Conservation (phyloP, 2,113 vertebrate genomes). For the Brachyhypopomus occidentalis region DNA sequence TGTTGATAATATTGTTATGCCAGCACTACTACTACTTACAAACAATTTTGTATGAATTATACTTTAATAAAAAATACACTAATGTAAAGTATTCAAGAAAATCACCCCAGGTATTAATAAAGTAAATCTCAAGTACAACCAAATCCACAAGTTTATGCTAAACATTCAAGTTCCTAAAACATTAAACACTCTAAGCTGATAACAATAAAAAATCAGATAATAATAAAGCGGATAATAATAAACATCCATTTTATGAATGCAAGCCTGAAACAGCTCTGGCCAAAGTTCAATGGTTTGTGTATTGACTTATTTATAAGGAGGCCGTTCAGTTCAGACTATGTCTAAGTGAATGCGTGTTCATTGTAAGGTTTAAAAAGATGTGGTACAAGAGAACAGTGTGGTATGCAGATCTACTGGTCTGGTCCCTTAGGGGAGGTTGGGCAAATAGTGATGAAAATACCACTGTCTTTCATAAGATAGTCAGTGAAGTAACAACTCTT, state of each 20-base stretch:
- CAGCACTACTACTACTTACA: no score
- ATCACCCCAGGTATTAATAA: no score
- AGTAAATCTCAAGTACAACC: no score
- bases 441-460: conserved; percentile 4
- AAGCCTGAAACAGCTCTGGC: not conserved
- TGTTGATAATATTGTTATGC: no score
- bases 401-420: conserved; percentile 32
- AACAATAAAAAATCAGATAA: no score
- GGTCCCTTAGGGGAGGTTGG: not conserved
- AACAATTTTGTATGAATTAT: not conserved
- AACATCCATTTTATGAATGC: not conserved
- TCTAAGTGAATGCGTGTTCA: not conserved
- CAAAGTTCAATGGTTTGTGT: not conserved
- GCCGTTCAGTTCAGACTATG: not conserved
- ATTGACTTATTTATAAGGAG: not conserved
- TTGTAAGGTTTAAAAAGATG: not conserved
- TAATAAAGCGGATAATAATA: not conserved
- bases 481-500: not conserved
- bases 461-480: not conserved
- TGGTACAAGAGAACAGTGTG: not conserved
- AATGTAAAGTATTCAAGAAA: no score
- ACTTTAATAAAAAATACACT: not conserved
- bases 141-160: no score
- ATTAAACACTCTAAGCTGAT: not conserved
- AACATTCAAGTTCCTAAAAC: not conserved